These are phyloP conservation scores for Drosophila percnosoma DNA, from an alignment of 2,888 invertebrate species.

Conservation along the genomic window DNA sequence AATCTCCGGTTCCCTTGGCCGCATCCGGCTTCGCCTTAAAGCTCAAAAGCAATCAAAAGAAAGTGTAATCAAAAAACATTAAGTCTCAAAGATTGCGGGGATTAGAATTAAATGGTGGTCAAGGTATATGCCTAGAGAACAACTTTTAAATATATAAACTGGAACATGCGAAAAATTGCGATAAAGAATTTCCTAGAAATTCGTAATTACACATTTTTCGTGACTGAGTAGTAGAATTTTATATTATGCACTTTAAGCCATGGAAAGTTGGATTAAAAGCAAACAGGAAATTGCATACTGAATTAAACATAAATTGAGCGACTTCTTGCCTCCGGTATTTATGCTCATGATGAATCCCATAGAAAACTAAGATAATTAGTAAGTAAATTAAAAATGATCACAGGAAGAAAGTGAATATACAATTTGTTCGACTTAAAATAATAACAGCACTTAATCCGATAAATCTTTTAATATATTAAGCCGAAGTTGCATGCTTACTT, in stretches of 20 bases:
- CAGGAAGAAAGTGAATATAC: neutral
- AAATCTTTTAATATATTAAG: neutral
- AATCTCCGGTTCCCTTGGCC: neutral
- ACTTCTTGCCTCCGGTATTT: neutral
- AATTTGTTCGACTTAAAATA: neutral
- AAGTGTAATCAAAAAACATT: slow-evolving; percentile 69
- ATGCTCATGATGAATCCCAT: neutral
- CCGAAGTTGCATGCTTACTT: neutral
- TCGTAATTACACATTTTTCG: too few species aligned
- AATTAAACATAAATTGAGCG: neutral
- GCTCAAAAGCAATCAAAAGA: slow-evolving; percentile 16
- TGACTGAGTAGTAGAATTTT: neutral
- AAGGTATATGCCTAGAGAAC: slow-evolving; percentile 20
- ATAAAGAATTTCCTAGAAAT: neutral
- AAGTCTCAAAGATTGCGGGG: slow-evolving; percentile 8
- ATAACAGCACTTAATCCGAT: neutral
- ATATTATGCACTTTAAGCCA: neutral
- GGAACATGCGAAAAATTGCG: neutral
- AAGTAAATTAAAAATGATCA: neutral
- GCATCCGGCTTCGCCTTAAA: slow-evolving; percentile 38
- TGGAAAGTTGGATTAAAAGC: neutral
- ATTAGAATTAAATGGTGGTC: slow-evolving; percentile 24
- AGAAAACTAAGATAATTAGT: neutral
- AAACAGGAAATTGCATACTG: neutral
- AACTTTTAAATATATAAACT: slow-evolving; percentile 11